Evolutionary conservation across 2,797 vertebrate species (phyloP), one percentile per base, ranked within the genome.

Genomic region (Phrynocephalus guinanensis): DNA sequence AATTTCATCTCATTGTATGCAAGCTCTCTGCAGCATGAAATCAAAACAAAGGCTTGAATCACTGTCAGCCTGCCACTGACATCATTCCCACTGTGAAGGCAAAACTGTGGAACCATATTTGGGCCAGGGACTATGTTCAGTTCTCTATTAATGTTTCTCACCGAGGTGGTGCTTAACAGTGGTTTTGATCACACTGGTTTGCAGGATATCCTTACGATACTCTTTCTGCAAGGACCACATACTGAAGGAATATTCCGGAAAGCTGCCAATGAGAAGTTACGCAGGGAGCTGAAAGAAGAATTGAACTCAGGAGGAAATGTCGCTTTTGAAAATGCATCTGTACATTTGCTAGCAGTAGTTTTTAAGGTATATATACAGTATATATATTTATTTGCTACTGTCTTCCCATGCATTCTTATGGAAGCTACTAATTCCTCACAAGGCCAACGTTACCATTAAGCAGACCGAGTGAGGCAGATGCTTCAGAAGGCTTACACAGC

Each of bases 181-280:
- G 86, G 1, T 89, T 75, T 71, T 82, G 22, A 67, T 89, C 50
- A n/a, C 77, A 0, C 2, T 60, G 66, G 90, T 88, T 22, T 87
- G 16, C 87, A 99, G 99, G 98, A 98, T 82, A 96, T 99, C 78
- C 96, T 99, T 90, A 85, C 95, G 81, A 88, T 98, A 90, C 94
- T 99, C 79, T 97, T 97, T 95, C 95, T 96, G 82, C 97, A 96
- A 92, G 99, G 98, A 63, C 98, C 98, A 30, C 95, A 95, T 77
- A 98, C 98, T 0, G 98, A 99, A 95, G 98, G 99, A 13, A 97
- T 99, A 95, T 99, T 99, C 95, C 96, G 99, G 87, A 99, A 97
- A 89, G 90, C 96, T 0, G 98, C 98, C 92, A 99, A 98, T 77
- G 98, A 85, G 91, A 98, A 98, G 93, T 97, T 96, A 91, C 97